These are phyloP conservation scores for Ceratina japonica DNA, from an alignment of 1,140 invertebrate species.

Conservation along the genomic window DNA sequence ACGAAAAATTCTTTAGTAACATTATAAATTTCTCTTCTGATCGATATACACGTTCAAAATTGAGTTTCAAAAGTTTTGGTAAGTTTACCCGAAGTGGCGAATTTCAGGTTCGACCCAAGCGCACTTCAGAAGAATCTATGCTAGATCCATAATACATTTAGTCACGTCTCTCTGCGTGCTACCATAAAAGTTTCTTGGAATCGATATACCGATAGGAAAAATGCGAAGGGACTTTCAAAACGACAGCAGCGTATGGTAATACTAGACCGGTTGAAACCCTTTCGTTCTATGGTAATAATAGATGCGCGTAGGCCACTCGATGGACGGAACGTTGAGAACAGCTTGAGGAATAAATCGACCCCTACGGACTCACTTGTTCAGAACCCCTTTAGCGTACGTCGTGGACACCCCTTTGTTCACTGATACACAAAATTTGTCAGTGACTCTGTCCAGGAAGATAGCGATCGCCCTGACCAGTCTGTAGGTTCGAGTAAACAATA, in stretches of 20 bases:
- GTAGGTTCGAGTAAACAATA: not conserved
- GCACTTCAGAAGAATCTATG: too few relatives aligned
- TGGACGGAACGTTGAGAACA: slow-evolving; percentile 46
- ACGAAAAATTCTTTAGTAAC: not conserved
- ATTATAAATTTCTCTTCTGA: not conserved
- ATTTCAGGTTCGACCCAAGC: not conserved
- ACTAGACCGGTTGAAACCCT: slow-evolving; percentile 42
- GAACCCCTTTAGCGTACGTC: slow-evolving; percentile 51
- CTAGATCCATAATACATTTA: not conserved
- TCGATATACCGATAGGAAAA: not conserved
- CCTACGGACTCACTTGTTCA: slow-evolving; percentile 60
- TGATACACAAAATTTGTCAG: slow-evolving; percentile 67
- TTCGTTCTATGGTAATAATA: slow-evolving; percentile 52
- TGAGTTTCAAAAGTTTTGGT: not conserved
- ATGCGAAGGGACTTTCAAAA: not conserved
- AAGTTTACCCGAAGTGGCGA: not conserved
- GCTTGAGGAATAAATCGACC: slow-evolving; percentile 60
- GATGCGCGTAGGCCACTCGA: slow-evolving; percentile 55
- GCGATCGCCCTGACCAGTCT: slow-evolving; percentile 9
- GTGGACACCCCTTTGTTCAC: slow-evolving; percentile 58
- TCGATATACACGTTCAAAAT: not conserved
- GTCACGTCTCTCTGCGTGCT: not conserved
- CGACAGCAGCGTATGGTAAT: not conserved
- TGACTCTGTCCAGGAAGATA: slow-evolving; percentile 40
- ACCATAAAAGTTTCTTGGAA: slow-evolving; percentile 30